These are phyloP conservation scores for Idaea biselata DNA, from an alignment of 2,888 invertebrate species.

Conservation along the genomic window DNA sequence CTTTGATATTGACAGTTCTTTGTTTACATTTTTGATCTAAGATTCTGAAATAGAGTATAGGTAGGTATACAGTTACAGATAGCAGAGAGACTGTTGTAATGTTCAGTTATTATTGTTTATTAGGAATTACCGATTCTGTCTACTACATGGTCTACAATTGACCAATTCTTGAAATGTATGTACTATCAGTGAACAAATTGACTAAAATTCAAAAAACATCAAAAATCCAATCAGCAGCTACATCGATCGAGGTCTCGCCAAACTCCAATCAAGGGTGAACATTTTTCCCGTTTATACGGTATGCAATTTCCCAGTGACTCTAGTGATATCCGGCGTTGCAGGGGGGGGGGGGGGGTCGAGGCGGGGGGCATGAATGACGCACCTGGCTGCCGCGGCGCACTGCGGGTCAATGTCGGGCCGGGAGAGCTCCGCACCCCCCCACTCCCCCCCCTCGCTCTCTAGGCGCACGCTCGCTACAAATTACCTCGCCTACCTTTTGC, in stretches of 20 bases:
- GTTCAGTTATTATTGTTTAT: too few species aligned
- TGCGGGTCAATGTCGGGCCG: slow-evolving; percentile 1
- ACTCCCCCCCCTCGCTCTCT: not conserved
- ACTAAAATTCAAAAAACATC: not conserved
- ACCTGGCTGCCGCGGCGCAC: not conserved
- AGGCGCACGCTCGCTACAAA: not conserved
- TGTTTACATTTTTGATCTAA: too few species aligned
- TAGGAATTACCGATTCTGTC: too few species aligned
- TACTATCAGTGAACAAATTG: too few species aligned
- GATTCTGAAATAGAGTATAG: too few species aligned
- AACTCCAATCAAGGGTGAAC: not conserved
- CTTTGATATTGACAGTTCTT: too few species aligned
- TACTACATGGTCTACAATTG: too few species aligned
- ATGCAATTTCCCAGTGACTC: not conserved
- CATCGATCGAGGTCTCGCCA: not conserved
- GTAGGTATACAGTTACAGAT: too few species aligned
- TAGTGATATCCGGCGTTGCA: not conserved
- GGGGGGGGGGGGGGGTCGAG: not conserved
- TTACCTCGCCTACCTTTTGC: not conserved
- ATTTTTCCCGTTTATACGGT: not conserved
- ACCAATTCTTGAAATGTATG: too few species aligned
- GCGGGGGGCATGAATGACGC: not conserved
- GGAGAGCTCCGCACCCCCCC: not conserved
- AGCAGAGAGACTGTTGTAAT: too few species aligned
- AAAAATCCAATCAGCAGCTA: not conserved